Conservation (phyloP, 2,113 vertebrate genomes). For the Brachionichthys hirsutus region DNA sequence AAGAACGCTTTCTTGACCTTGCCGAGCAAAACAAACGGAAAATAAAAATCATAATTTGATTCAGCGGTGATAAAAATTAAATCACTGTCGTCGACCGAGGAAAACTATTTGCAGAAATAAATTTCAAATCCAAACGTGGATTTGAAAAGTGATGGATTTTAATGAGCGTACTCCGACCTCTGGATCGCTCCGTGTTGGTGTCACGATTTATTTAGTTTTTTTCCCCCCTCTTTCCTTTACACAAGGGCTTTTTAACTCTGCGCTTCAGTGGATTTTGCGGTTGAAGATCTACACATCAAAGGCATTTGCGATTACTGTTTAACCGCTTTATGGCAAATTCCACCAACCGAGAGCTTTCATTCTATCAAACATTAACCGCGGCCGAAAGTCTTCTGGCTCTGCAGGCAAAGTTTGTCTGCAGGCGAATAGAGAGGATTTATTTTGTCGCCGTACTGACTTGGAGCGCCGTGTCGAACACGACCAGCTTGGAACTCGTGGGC, state of each 20-base stretch:
- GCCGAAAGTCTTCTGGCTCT: not conserved
- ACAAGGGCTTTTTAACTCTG: slow-evolving; percentile 11
- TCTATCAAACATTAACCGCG: slow-evolving; percentile 58
- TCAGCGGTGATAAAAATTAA: too few species aligned
- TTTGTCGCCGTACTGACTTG: slow-evolving; percentile 82
- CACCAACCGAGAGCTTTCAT: slow-evolving; percentile 11
- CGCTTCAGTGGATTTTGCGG: slow-evolving; percentile 27
- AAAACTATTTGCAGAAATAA: too few species aligned
- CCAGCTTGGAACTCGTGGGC: slow-evolving; percentile 97
- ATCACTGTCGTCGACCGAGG: too few species aligned
- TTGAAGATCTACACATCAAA: slow-evolving; percentile 63
- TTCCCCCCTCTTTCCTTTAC: slow-evolving; percentile 1
- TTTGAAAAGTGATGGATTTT: not conserved
- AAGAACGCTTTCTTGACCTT: slow-evolving; percentile 99
- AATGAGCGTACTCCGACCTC: not conserved
- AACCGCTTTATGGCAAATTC: slow-evolving; percentile 59
- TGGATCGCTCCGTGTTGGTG: slow-evolving; percentile 4
- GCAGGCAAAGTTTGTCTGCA: not conserved
- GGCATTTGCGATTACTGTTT: slow-evolving; percentile 67
- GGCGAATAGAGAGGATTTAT: not conserved
- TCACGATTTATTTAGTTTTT: slow-evolving; percentile 31
- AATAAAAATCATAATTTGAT: not conserved
- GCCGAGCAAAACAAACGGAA: slow-evolving; percentile 28
- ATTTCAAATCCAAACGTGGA: too few species aligned
- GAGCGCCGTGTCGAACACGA: slow-evolving; percentile 98